phyloP scores from a whole-genome alignment of 2,113 vertebrate species.

The Etheostoma cragini region DNA sequence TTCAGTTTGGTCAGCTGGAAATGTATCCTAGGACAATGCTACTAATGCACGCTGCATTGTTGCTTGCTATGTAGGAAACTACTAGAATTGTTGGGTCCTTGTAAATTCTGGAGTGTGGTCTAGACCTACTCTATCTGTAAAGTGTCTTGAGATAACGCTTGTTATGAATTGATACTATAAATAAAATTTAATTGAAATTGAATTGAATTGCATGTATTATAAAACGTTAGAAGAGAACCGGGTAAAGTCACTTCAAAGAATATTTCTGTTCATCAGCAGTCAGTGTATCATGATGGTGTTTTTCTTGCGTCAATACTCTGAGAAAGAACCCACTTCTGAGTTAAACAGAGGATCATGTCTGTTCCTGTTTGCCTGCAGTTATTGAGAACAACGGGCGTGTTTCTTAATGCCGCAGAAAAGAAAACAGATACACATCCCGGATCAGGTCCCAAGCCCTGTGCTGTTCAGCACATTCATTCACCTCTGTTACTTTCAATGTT shows the following conservation, averaged over 20 bases:
- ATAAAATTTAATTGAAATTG: too few species aligned
- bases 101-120: too few species aligned
- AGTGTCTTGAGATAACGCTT: too few species aligned
- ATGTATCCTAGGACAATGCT: background rate
- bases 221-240: background rate
- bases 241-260: background rate
- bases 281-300: background rate
- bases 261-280: background rate
- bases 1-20: background rate
- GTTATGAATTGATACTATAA: too few species aligned
- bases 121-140: too few species aligned
- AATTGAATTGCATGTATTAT: too few species aligned
- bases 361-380: constrained; percentile 20
- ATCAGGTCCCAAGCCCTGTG: background rate
- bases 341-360: background rate
- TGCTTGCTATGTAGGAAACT: too few species aligned
- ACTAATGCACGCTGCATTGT: background rate
- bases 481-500: background rate
- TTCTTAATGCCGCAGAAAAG: constrained; percentile 22
- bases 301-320: background rate
- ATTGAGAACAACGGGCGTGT: constrained; percentile 5
- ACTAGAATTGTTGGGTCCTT: too few species aligned
- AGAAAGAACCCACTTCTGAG: background rate
- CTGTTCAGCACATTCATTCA: background rate
- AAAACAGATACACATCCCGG: background rate